These are phyloP conservation scores for Lymantria dispar DNA, from an alignment of 2,888 invertebrate genomes.

Conservation along the genomic window DNA sequence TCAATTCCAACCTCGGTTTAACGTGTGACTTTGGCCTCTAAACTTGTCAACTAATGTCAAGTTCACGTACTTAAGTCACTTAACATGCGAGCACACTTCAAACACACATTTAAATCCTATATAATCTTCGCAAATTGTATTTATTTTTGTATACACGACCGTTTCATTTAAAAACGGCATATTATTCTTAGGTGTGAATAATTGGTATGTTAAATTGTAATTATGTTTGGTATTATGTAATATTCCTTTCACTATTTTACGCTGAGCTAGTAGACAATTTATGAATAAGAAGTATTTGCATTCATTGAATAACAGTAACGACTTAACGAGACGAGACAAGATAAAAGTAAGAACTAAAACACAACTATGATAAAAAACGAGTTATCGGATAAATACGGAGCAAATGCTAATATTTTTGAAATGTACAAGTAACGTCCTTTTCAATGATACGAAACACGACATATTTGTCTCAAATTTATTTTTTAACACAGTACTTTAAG, in stretches of 20 bases:
- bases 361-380: too few species aligned
- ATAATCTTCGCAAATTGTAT: constrained; percentile 12
- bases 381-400: too few species aligned
- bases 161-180: background rate
- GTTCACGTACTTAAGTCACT: constrained; percentile 24
- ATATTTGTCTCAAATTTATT: too few species aligned
- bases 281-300: too few species aligned
- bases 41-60: constrained; percentile 16
- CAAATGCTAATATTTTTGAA: too few species aligned
- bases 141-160: background rate
- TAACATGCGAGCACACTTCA: constrained; percentile 1
- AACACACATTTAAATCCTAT: constrained; percentile 10
- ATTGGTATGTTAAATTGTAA: background rate
- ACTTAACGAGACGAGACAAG: too few species aligned
- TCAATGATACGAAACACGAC: too few species aligned
- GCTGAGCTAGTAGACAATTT: background rate
- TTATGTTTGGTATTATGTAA: background rate
- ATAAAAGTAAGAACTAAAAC: too few species aligned
- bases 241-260: background rate
- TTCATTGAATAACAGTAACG: too few species aligned
- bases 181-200: background rate
- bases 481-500: too few species aligned
- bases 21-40: constrained; percentile 3
- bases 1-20: background rate
- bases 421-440: too few species aligned